Conservation (phyloP, 2,888 invertebrate genomes). For the Xanthia togata region DNA sequence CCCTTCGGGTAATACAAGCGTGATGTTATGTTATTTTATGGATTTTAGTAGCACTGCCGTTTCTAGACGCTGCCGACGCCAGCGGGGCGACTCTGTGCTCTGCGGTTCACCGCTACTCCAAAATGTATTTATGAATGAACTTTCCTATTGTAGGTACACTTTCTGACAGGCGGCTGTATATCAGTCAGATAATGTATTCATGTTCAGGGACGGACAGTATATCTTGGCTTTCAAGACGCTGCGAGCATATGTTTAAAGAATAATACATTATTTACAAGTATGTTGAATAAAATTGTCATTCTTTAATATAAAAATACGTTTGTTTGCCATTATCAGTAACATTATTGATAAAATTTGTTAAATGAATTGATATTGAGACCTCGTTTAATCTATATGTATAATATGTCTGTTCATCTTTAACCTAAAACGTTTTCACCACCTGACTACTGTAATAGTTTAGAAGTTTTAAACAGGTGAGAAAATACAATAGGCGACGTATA, state of each 20-base stretch:
- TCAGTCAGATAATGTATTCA: conserved; percentile 45
- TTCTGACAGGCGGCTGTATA: conserved; percentile 36
- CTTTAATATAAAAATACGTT: background rate
- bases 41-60: background rate
- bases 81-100: background rate
- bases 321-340: background rate
- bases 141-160: background rate
- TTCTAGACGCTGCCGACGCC: background rate
- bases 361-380: too few relatives aligned
- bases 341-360: too few relatives aligned
- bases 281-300: background rate
- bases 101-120: conserved; percentile 7
- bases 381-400: too few relatives aligned
- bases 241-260: background rate
- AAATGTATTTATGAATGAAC: conserved; percentile 28
- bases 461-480: background rate
- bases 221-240: conserved; percentile 28
- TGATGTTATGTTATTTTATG: background rate
- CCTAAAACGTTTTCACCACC: background rate
- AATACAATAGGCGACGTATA: too few relatives aligned
- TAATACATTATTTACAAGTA: background rate
- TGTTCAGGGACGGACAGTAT: conserved; percentile 6
- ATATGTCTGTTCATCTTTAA: background rate
- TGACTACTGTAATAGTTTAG: background rate
- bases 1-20: background rate